Base-by-base conservation (phyloP, 2,113 vertebrate species). In the Hirundichthys speculiger region DNA sequence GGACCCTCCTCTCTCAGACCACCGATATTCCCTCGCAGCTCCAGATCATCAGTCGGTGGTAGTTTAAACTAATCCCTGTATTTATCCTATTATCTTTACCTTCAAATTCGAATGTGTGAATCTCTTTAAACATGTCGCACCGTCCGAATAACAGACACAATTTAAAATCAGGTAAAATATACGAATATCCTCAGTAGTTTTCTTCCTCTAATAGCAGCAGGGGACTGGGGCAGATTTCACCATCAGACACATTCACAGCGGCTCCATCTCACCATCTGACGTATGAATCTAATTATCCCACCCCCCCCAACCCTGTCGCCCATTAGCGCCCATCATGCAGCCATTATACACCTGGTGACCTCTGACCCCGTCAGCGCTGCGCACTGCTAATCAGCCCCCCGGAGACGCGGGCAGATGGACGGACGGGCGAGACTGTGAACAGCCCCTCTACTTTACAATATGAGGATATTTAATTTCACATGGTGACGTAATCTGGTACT, bases 291-390 rank as follows among this genome's bases (percentile, higher is more conserved):
- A 67, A 67, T 71, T 14, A 83, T 39, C 39, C 5, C 3, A 24
- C 16, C 22, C 13, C 15, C 20, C 15, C 7, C 30, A 16, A 2
- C 64, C 69, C 47, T 20, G 68, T 49, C 57, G 49, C 21, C 76
- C 75, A 87, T 87, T 82, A 82, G 15, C 34, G 48, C 30, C 40
- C 47, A 63, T 77, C 58, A 73, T 71, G 40, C 53, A 48, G 24
- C 77, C 69, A 79, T 87, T 79, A 81, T 43, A 85, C 76, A 82
- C 80, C 79, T 86, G 80, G 73, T 86, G 73, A 79, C 64, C 80
- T 76, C 66, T 86, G 75, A 80, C 54, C 77, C 72, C 20, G 19
- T 43, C 71, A 65, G 64, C 68, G 43, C 62, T 50, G 30, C 12
- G 21, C 22, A 22, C n/a, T 5, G 18, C 48, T 77, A 70, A 83